Base-by-base conservation (phyloP, 2,888 invertebrate genomes). In the Drosophila dives region DNA sequence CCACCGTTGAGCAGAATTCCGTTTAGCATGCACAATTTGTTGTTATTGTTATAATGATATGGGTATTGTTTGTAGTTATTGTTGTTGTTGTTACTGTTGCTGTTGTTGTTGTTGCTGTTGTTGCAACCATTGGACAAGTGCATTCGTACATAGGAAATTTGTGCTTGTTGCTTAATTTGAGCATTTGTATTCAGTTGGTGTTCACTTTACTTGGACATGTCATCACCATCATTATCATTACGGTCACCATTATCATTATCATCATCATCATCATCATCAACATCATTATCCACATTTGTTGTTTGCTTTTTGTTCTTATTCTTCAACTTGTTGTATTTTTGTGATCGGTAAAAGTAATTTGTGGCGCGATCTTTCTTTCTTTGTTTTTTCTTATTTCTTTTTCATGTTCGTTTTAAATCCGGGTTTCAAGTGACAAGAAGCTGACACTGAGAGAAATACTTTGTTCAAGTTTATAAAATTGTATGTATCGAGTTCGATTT, bases 341-440 rank as follows among this genome's bases (percentile, higher is more conserved):
- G 56, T 77, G 82, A 89, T 86, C 79, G 89, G 86, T 79, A 86
- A 89, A 86, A 87, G 86, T 89, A 84, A 85, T 87, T 87, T 80
- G 83, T 79, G 80, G 80, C 70, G 64, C 66, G 86, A 75, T 84
- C 72, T 81, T 83, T 83, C 79, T 85, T 85, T 89, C 77, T 73
- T 20, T 32, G 3, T 20, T 8, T 20, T 12, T 36, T 1, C 38
- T 36, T 26, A 72, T 70, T 72, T 87, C 71, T 26, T 75, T 67
- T 75, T 84, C 75, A 77, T 79, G 88, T 72, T 81, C 71, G 72
- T 64, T 72, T 81, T 81, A 86, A 86, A 85, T 86, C 86, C 86
- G 86, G 86, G 86, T 89, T 85, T 89, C 75, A 87, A 81, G 76
- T 86, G 83, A 83, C 84, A 72, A 81, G 76, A 70, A 68, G 55